These are phyloP conservation scores for Microplitis demolitor DNA, from an alignment of 1,140 invertebrate species.

Conservation along the genomic window DNA sequence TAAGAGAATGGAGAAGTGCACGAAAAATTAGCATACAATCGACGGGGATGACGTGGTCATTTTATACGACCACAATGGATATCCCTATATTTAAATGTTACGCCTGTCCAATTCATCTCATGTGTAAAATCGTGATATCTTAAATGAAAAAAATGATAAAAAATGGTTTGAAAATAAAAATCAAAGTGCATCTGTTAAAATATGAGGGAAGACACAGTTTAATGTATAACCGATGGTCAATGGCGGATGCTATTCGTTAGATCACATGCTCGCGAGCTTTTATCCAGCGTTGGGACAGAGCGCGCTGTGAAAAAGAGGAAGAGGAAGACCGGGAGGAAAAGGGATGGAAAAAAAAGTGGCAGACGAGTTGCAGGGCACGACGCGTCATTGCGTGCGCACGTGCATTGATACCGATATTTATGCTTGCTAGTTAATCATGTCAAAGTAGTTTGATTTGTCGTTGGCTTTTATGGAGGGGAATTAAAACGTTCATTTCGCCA, in stretches of 20 bases:
- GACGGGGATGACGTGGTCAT: conserved; percentile 26
- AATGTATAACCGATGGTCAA: background rate
- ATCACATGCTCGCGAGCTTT: background rate
- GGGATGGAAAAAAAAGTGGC: conserved; percentile 31
- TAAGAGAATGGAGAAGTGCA: background rate
- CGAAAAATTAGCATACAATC: conserved; percentile 51
- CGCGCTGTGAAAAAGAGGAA: background rate
- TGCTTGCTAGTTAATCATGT: conserved; percentile 61
- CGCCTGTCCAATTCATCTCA: conserved; percentile 4
- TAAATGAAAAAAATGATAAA: background rate
- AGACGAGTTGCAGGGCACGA: conserved; percentile 39
- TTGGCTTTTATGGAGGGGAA: conserved; percentile 62
- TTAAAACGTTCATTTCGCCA: conserved; percentile 63
- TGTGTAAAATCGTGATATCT: background rate
- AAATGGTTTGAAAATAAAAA: background rate
- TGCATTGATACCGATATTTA: conserved; percentile 62
- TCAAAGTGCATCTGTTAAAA: background rate
- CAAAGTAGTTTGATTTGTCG: conserved; percentile 62
- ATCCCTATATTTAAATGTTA: background rate
- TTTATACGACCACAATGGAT: conserved; percentile 1
- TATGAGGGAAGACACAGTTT: too few species aligned
- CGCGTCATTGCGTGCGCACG: conserved; percentile 56
- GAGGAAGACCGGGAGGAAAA: background rate
- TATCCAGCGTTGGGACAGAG: background rate
- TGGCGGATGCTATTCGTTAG: background rate